These are phyloP conservation scores for Potorous gilbertii DNA, from an alignment of 2,797 vertebrate species.

Conservation along the genomic window DNA sequence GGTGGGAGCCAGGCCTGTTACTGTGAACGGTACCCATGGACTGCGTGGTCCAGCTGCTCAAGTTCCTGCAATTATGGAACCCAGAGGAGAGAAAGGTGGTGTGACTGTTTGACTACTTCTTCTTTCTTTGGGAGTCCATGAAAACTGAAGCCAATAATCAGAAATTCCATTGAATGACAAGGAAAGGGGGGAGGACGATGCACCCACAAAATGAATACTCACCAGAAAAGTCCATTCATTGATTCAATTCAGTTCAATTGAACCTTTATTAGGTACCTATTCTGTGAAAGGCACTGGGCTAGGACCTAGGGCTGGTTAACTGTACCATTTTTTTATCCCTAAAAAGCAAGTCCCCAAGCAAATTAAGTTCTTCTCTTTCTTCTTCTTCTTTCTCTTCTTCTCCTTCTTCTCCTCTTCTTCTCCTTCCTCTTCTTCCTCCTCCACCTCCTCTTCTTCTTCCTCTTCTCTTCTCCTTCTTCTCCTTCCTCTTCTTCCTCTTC, in stretches of 20 bases:
- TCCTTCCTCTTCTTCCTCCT: too few relatives aligned
- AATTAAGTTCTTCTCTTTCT: neutral
- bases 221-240: neutral
- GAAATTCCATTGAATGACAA: neutral
- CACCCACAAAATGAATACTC: neutral
- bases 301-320: neutral
- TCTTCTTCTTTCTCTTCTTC: too few relatives aligned
- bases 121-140: neutral
- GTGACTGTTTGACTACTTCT: neutral
- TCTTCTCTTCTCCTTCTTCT: too few relatives aligned
- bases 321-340: slow-evolving; percentile 3
- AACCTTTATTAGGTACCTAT: neutral
- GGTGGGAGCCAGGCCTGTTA: slow-evolving; percentile 85
- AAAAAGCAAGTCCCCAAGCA: neutral
- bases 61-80: slow-evolving; percentile 90
- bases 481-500: too few relatives aligned
- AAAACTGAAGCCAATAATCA: neutral
- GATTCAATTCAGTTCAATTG: neutral
- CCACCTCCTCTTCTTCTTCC: too few relatives aligned
- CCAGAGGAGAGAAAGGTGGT: slow-evolving; percentile 88
- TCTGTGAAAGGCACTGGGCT: neutral
- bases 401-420: too few relatives aligned
- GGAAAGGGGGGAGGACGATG: neutral
- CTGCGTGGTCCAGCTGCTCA: slow-evolving; percentile 90
- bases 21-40: slow-evolving; percentile 93